Conservation (phyloP, 1,140 invertebrate species). For the Drosophila rhopaloa region DNA sequence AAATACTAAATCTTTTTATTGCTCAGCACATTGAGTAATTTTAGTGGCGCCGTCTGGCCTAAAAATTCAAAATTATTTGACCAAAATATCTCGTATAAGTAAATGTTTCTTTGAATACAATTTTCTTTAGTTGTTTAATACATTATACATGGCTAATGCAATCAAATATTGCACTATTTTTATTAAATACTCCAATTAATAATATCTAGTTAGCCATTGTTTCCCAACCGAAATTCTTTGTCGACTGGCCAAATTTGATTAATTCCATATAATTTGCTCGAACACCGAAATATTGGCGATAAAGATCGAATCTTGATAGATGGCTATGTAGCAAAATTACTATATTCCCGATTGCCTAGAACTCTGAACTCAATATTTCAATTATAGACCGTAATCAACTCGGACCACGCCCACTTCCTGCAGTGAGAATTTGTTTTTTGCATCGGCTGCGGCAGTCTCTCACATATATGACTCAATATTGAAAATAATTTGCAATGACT, state of each 20-base stretch:
- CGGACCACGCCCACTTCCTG: slow-evolving; percentile 60
- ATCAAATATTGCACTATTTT: background rate
- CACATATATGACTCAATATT: slow-evolving; percentile 69
- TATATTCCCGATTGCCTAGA: slow-evolving; percentile 46
- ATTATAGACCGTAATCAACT: slow-evolving; percentile 44
- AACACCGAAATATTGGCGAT: slow-evolving; percentile 20
- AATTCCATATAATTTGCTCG: slow-evolving; percentile 34
- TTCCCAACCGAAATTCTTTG: slow-evolving; percentile 21
- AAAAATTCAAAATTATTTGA: background rate
- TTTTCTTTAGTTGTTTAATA: background rate
- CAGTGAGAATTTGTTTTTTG: slow-evolving; percentile 32
- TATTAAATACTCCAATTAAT: background rate
- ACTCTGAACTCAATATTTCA: slow-evolving; percentile 53
- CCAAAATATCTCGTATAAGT: background rate
- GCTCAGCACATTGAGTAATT: background rate
- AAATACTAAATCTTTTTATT: background rate
- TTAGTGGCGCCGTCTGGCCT: slow-evolving; percentile 1
- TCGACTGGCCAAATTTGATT: slow-evolving; percentile 6
- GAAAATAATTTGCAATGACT: slow-evolving; percentile 73
- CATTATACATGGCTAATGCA: background rate
- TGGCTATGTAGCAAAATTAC: slow-evolving; percentile 19
- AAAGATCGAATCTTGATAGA: slow-evolving; percentile 26
- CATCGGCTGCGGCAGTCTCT: slow-evolving; percentile 4
- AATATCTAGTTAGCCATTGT: slow-evolving; percentile 7
- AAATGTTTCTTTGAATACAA: background rate